Evolutionary conservation across 1,140 invertebrate species (phyloP), one percentile per base, ranked within the genome.

Genomic region (Pinna nobilis): DNA sequence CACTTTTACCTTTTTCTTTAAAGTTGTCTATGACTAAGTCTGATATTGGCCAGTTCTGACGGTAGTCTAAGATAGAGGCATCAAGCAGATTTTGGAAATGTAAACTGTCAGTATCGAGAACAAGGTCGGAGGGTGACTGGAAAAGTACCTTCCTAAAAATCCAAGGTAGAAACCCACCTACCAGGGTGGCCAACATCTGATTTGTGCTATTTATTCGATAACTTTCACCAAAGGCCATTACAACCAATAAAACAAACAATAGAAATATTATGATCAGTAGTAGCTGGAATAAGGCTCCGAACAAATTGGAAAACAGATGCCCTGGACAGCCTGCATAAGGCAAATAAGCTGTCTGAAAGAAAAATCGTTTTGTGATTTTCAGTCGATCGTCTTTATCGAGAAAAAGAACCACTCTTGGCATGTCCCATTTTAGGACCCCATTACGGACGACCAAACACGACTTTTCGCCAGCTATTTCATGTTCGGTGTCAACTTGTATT

Each of bases 81-180:
- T 80, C 69, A 37, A 86, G 69, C 51, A 78, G 66, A 18, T 74
- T 75, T 47, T 68, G 69, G 57, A 84, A 86, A 59, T 80, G 79
- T 7, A 85, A 50, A 65, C 77, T 82, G 25, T 64, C 66, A 0
- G 76, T 78, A 30, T 84, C 72, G 20, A 84, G 32, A 20, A 55
- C 32, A 18, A 64, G 53, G 13, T 65, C 61, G 11, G 53, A 69
- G 25, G 57, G 50, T 9, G 53, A 53, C n/a, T 74, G 51, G 18
- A 63, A 75, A 28, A 83, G 76, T 35, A 86, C n/a, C 39, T 79
- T 77, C 4, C 80, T 67, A 32, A 86, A 81, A 2, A 86, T 30
- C 60, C 79, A 83, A 3, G 84, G 84, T 11, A 85, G 25, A 68
- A 83, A 78, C 11, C 83, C 82, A 11, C 82, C 82, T 6, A 76